A percentile compares a stretch with the other conserved stretches of the same genome.
These are phyloP conservation scores for Dipodomys stephensi DNA, from an alignment of 2,113 vertebrate species.

Conservation along the genomic window DNA sequence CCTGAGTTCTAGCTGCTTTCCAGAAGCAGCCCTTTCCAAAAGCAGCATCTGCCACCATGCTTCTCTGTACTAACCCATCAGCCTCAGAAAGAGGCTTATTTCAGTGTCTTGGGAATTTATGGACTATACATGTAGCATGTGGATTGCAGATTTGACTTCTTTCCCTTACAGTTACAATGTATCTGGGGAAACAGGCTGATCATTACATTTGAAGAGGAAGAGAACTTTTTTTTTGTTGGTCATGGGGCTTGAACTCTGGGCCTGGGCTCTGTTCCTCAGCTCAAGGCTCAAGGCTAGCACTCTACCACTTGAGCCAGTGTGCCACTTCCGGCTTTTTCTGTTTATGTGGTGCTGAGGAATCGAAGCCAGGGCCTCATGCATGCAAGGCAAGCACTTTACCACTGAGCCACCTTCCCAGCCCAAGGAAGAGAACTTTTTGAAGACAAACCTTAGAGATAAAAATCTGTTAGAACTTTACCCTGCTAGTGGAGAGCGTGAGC, in stretches of 20 bases:
- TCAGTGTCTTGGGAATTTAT: background rate
- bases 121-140: no score
- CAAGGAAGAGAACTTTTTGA: background rate
- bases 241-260: no score
- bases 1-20: background rate
- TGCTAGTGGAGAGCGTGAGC: background rate
- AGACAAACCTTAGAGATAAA: background rate
- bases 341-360: no score
- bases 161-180: background rate
- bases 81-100: background rate
- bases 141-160: background rate
- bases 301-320: no score
- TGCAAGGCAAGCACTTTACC: no score
- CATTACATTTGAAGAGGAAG: background rate
- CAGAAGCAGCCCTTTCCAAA: background rate
- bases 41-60: background rate
- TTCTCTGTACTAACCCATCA: background rate
- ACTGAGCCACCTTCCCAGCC: no score
- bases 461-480: background rate
- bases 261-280: no score
- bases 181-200: background rate
- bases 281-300: no score
- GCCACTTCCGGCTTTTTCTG: no score
- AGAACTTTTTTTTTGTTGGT: background rate
- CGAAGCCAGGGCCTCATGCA: no score